Percentiles rank a stretch among this genome's conserved stretches.
Evolutionary conservation across 2,113 vertebrate species (phyloP).

Genomic region (Pipa parva): DNA sequence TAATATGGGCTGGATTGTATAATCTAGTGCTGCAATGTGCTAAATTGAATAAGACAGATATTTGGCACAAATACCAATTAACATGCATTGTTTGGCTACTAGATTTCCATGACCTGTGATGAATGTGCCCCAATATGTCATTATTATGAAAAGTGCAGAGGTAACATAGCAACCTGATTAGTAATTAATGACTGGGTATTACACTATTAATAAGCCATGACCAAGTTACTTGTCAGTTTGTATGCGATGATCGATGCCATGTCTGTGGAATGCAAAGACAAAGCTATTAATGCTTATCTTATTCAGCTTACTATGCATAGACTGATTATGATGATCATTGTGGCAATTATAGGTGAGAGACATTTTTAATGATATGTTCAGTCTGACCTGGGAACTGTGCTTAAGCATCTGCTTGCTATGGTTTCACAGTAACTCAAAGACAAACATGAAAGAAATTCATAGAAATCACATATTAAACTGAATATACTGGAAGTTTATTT

Average conservation of each 20-base stretch:
- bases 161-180: constrained; percentile 2
- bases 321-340: background rate
- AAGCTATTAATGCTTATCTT: constrained; percentile 7
- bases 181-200: background rate
- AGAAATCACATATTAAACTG: background rate
- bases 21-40: too few species aligned
- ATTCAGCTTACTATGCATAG: constrained; percentile 4
- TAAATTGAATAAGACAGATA: constrained; percentile 16
- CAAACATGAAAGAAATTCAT: background rate
- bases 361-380: background rate
- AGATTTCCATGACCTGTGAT: constrained; percentile 14
- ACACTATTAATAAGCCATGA: background rate
- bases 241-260: constrained; percentile 18
- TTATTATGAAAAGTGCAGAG: constrained; percentile 16
- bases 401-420: background rate
- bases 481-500: background rate
- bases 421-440: background rate
- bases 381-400: too few species aligned
- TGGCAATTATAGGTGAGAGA: background rate
- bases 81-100: constrained; percentile 20
- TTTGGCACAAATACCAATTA: constrained; percentile 24
- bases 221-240: constrained; percentile 14
- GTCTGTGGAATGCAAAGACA: constrained; percentile 13
- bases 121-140: constrained; percentile 8
- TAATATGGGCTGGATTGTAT: too few species aligned